Base-by-base conservation (phyloP, 2,888 invertebrate genomes). In the Plebejus anna region DNA sequence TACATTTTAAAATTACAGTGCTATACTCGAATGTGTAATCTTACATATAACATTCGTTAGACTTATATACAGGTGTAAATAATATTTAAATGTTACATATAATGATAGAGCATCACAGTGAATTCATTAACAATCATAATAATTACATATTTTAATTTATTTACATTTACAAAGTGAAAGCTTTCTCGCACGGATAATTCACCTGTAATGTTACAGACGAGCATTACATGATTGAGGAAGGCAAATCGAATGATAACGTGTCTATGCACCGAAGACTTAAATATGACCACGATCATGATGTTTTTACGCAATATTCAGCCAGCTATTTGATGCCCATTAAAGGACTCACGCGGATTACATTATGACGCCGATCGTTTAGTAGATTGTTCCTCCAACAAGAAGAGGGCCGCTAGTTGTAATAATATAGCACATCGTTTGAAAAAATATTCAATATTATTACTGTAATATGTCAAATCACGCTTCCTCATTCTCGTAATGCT, bases 101-200 rank as follows among this genome's bases (percentile, higher is more conserved):
- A 83, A 84, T 85, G 83, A 86, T 88, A 88, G 91, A 92, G 90
- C 91, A 93, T 93, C 93, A 93, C 93, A 93, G 93, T 92, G 90
- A 89, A 90, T 91, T 91, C 87, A 87, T 88, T 81, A 80, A 80
- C 78, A 78, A 76, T 78, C 76, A 78, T 79, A 78, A 79, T 79
- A 79, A 75, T 80, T 78, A 81, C 75, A 79, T 78, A 55, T 55
- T 55, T 57, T 75, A 76, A 57, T 76, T 70, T 75, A 76, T 75
- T 77, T 79, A 79, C 77, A 79, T 76, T 78, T 80, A 78, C 76
- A 77, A 76, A 76, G 42, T 61, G 13, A 73, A 73, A 32, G 4
- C 0, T 36, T 66, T 3, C 66, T 66, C 61, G 2, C 11, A 2
- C 11, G 11, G 5, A 13, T 3, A 32, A 66, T 66, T 32, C 16